Evolutionary conservation across 2,888 invertebrate genomes (phyloP), one percentile per base, ranked within the genome.

Genomic region (Polia nebulosa): DNA sequence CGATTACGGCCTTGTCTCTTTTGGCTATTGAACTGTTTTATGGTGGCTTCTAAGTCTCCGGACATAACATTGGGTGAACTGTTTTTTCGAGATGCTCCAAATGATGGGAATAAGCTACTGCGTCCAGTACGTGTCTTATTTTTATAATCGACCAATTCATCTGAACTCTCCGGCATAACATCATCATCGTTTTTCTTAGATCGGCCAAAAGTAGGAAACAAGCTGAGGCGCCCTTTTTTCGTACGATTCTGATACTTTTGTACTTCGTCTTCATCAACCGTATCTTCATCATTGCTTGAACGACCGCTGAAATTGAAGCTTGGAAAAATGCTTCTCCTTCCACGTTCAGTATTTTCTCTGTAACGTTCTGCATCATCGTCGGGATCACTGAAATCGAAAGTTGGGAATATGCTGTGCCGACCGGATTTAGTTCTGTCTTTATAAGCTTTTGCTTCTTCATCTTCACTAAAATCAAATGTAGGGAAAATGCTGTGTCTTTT

Each of bases 121-220:
- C 95, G 91, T 39, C 95, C 94, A 20, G 86, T 86, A 47, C 87
- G 88, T 7, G 95, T 94, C 82, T 95, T 95, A 69, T 92, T 93
- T 82, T 94, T 94, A 72, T 95, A 95, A 65, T 92, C 90, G 2
- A 93, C 92, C 32, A 95, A 86, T 83, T 95, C 95, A 62, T 95
- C 95, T 22, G 95, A 94, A 82, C 92, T 93, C 83, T 95, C 95
- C 2, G 95, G 95, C 84, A 95, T 87, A 32, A 91, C 85, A 44
- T 92, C 91, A 53, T 95, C 94, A 58, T 95, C 95, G 34, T 84
- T 87, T 76, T 91, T 92, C 78, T 92, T 92, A 32, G 90, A 86
- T 63, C 88, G 93, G 5, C 94, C 94, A 83, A 95, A 95, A 29
- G 95, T 93, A 45, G 95, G 95, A 65, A 95, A 94, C 52, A 95